A percentile compares a stretch with the other conserved stretches of the same genome.
phyloP scores from a whole-genome alignment of 2,113 vertebrate genomes.

The Grammomys dolichurus region DNA sequence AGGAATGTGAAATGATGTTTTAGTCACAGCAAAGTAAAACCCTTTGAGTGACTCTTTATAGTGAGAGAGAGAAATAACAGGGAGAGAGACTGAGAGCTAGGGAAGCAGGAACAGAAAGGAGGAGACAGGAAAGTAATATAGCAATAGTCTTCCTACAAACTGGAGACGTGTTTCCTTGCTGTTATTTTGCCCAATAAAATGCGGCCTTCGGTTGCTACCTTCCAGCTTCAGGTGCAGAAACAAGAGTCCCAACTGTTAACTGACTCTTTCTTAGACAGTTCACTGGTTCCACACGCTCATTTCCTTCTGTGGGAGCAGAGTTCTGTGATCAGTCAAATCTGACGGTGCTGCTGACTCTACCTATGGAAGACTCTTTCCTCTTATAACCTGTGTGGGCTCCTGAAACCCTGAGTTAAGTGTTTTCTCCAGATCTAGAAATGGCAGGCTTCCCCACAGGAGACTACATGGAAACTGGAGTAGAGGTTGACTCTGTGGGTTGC shows the following conservation, averaged over 20 bases:
- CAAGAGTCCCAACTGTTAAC: background rate
- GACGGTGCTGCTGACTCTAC: background rate
- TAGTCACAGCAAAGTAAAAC: constrained; percentile 39
- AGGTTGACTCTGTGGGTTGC: background rate
- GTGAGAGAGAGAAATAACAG: background rate
- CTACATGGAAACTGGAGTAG: background rate
- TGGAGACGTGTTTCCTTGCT: background rate
- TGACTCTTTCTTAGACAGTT: background rate
- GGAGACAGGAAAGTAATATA: background rate
- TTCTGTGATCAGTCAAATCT: background rate
- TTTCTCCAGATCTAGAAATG: background rate
- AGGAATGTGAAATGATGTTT: constrained; percentile 20
- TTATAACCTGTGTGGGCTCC: background rate
- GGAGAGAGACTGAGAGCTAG: background rate
- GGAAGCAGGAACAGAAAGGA: background rate
- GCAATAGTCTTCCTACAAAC: background rate
- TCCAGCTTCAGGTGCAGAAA: background rate
- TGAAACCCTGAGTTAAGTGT: background rate
- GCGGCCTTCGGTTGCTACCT: background rate
- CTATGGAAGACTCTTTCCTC: background rate
- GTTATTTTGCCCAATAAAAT: background rate
- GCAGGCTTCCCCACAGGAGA: background rate
- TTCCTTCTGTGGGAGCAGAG: background rate
- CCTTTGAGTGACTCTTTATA: constrained; percentile 4
- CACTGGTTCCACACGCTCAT: fast-evolving